phyloP scores from a whole-genome alignment of 2,113 vertebrate genomes.

The Amphiprion ocellaris region DNA sequence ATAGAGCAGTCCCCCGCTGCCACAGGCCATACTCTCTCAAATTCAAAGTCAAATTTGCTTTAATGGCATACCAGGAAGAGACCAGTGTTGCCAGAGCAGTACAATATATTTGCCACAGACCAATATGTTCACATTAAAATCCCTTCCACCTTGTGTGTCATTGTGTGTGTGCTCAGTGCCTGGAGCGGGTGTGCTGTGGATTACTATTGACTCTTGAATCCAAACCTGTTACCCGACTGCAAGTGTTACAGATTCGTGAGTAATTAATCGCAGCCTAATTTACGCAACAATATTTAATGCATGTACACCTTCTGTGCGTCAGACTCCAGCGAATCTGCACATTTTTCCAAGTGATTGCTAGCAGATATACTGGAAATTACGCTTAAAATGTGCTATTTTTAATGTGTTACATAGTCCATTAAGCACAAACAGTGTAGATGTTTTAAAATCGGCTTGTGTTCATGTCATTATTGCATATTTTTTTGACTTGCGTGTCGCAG shows the following conservation, averaged over 20 bases:
- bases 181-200: background rate
- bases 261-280: background rate
- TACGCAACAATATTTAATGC: background rate
- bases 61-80: constrained; percentile 48
- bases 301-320: background rate
- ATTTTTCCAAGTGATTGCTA: too few relatives aligned
- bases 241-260: background rate
- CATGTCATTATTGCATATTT: too few relatives aligned
- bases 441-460: too few relatives aligned
- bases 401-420: too few relatives aligned
- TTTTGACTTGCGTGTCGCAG: too few relatives aligned
- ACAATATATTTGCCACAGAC: constrained; percentile 42
- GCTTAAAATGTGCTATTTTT: too few relatives aligned
- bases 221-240: background rate
- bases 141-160: background rate
- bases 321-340: too few relatives aligned
- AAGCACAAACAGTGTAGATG: too few relatives aligned
- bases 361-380: too few relatives aligned
- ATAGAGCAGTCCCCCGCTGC: constrained; percentile 56
- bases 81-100: constrained; percentile 42
- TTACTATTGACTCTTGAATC: background rate
- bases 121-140: constrained; percentile 52
- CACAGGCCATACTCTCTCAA: constrained; percentile 65
- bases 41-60: constrained; percentile 74
- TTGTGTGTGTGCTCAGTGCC: constrained; percentile 9